Conservation (phyloP, 1,140 invertebrate genomes). For the Ridgeia piscesae region DNA sequence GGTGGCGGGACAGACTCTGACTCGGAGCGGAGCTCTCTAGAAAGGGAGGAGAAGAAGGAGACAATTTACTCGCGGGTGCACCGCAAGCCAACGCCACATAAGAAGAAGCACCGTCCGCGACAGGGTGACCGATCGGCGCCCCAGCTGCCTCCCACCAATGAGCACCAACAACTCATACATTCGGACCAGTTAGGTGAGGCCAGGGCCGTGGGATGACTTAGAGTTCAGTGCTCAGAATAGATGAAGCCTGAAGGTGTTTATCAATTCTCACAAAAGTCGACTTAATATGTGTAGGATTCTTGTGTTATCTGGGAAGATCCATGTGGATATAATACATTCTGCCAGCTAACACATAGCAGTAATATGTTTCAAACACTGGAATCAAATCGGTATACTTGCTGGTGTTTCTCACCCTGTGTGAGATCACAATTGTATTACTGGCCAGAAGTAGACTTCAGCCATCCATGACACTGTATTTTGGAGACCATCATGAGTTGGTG, state of each 20-base stretch:
- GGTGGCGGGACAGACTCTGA: slow-evolving; percentile 59
- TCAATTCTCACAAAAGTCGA: no score
- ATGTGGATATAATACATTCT: no score
- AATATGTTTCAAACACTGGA: no score
- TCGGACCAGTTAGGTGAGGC: slow-evolving; percentile 1
- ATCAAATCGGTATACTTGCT: no score
- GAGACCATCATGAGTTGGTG: not conserved
- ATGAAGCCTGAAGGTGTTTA: no score
- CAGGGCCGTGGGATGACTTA: slow-evolving; percentile 8
- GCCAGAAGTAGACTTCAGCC: no score
- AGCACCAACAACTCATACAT: slow-evolving; percentile 66
- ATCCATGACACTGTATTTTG: no score
- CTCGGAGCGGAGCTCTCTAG: slow-evolving; percentile 81
- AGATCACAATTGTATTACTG: no score
- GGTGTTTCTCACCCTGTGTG: no score
- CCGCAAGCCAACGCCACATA: slow-evolving; percentile 71
- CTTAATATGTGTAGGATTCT: no score
- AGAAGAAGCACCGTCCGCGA: slow-evolving; percentile 72
- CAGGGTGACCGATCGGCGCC: slow-evolving; percentile 57
- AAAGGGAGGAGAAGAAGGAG: slow-evolving; percentile 66
- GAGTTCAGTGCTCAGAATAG: not conserved
- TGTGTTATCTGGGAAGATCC: no score
- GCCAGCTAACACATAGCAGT: no score
- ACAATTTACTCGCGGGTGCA: slow-evolving; percentile 69
- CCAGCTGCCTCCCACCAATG: slow-evolving; percentile 83